Evolutionary conservation across 2,113 vertebrate species (phyloP), one percentile per base, ranked within the genome.

Genomic region (Heterocephalus glaber): DNA sequence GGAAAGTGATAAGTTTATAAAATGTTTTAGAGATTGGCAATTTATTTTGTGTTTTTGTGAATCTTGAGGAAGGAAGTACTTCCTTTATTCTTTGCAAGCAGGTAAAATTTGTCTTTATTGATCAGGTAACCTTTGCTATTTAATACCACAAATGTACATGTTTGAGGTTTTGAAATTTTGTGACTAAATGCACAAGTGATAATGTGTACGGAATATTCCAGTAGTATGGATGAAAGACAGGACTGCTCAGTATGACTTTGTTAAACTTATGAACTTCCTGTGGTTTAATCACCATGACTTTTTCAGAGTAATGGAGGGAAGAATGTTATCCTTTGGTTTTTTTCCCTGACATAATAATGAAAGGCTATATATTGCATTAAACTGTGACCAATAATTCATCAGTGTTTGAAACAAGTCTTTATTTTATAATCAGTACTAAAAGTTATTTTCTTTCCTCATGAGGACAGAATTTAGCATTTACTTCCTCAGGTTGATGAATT

Each of bases 41-140:
- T 89, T 95, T 86, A 68, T 60, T 85, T 92, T 90, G 47, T 86
- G 35, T 54, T 80, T 83, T 66, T 96, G n/a, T 93, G 49, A n/a
- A 52, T 54, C 89, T 89, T 94, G 61, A 83, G 10, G 52, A 84
- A 65, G 60, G 58, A 58, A 54, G 24, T 13, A 77, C 63, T 54
- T 92, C 68, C 20, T 22, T 86, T 91, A 83, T 33, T 26, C 63
- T 93, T 87, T 93, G 22, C 28, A 92, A 56, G 13, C 80, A 85
- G 65, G 24, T 96, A 89, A 95, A 94, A 77, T 95, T 33, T 94
- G 8, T 88, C 44, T 84, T 94, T 80, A 60, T 61, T 89, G 54
- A 54, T 56, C 26, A 79, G 38, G 13, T 82, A 90, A 89, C 7
- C 2, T 87, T 92, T 93, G 49, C 47, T 96, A 1, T 89, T 95